A percentile compares a stretch with the other conserved stretches of the same genome.
phyloP scores from a whole-genome alignment of 2,797 vertebrate genomes.

The Podargus strigoides region DNA sequence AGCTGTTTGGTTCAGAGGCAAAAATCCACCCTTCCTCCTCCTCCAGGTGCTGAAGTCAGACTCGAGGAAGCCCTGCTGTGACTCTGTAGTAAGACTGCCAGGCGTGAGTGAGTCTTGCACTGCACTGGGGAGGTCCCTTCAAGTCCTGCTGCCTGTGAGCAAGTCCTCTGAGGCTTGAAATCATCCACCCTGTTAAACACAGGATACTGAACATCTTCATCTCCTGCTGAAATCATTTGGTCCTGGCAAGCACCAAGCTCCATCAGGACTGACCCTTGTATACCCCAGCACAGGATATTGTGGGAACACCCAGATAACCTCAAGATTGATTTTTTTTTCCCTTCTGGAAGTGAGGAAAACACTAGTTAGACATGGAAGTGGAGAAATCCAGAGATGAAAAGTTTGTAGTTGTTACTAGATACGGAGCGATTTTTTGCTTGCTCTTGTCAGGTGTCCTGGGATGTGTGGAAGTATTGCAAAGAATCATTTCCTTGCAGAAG shows the following conservation, averaged over 20 bases:
- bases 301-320: background rate
- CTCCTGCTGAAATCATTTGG: background rate
- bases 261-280: background rate
- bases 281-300: background rate
- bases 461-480: background rate
- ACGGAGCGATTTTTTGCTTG: background rate
- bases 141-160: rapidly evolving
- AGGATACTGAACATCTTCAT: background rate
- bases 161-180: background rate
- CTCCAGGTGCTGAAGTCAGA: background rate
- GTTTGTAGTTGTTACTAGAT: background rate
- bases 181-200: rapidly evolving
- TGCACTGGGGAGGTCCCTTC: rapidly evolving
- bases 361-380: background rate
- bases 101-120: rapidly evolving
- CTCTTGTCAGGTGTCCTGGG: background rate
- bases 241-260: background rate
- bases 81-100: background rate
- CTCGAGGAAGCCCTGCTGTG: background rate
- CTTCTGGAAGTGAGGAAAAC: background rate
- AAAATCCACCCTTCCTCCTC: background rate
- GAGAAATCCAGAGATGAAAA: background rate
- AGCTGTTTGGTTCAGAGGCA: background rate
- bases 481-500: background rate
- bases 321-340: background rate